phyloP scores from a whole-genome alignment of 2,113 vertebrate genomes.

The Calidris pugnax region DNA sequence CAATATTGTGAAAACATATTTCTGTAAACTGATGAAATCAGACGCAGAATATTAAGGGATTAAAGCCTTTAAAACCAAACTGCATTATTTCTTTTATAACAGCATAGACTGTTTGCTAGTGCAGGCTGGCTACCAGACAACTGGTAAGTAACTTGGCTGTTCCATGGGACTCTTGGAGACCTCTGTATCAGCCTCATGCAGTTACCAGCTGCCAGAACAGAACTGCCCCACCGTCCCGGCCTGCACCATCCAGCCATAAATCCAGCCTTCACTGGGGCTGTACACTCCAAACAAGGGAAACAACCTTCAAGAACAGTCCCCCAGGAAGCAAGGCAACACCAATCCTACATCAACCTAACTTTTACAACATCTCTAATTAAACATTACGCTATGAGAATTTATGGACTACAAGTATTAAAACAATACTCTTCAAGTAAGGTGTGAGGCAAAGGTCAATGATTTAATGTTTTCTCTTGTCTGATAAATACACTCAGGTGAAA shows the following conservation, averaged over 20 bases:
- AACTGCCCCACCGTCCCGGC: not conserved
- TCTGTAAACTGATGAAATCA: not conserved
- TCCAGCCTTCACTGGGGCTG: not conserved
- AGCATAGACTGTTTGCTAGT: not conserved
- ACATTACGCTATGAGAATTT: conserved; percentile 28
- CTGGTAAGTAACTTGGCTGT: not conserved
- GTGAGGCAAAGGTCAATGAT: conserved; percentile 29
- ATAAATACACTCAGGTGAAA: conserved; percentile 47
- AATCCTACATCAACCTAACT: not conserved
- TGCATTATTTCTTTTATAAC: not conserved
- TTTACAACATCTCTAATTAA: conserved; percentile 56
- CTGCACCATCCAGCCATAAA: not conserved
- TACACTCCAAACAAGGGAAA: not conserved
- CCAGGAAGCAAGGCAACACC: not conserved
- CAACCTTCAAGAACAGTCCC: not conserved
- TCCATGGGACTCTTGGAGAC: not conserved
- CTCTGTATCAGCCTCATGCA: not conserved
- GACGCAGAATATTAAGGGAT: not conserved
- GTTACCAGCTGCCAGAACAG: not conserved
- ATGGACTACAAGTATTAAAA: conserved; percentile 49
- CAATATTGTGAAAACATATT: not conserved
- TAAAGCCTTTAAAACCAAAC: not conserved
- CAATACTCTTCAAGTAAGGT: conserved; percentile 25
- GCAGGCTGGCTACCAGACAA: not conserved
- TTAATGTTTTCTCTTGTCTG: conserved; percentile 33